A percentile compares a stretch with the other conserved stretches of the same genome.
phyloP scores from a whole-genome alignment of 2,888 invertebrate species.

The Iphiclides podalirius region DNA sequence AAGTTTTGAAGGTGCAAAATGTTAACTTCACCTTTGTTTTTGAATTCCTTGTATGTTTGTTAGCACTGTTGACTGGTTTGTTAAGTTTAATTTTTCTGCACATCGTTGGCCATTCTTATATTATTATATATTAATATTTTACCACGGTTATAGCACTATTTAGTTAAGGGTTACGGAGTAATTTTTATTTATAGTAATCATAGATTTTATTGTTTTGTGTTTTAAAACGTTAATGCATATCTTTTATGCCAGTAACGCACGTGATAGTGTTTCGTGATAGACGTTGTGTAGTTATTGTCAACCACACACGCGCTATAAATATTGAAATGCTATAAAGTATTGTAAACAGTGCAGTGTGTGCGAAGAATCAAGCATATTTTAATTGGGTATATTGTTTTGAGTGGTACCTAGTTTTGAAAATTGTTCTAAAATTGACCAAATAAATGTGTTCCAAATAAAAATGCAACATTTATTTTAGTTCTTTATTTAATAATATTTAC shows the following conservation, averaged over 20 bases:
- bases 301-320: slow-evolving; percentile 40
- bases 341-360: slow-evolving; percentile 38
- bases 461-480: slow-evolving; percentile 30
- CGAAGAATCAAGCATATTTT: slow-evolving; percentile 29
- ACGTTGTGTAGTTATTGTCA: slow-evolving; percentile 41
- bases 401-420: slow-evolving; percentile 69
- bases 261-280: slow-evolving; percentile 75
- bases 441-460: slow-evolving; percentile 78
- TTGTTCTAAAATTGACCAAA: slow-evolving; percentile 76
- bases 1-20: slow-evolving; percentile 29
- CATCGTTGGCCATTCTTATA: slow-evolving; percentile 68
- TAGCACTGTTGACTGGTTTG: slow-evolving; percentile 68
- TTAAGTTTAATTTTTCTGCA: slow-evolving; percentile 58
- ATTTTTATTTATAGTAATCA: slow-evolving; percentile 43
- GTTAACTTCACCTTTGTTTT: slow-evolving; percentile 30
- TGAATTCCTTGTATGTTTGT: slow-evolving; percentile 52
- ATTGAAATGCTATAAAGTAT: slow-evolving; percentile 23
- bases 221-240: slow-evolving; percentile 67
- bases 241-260: slow-evolving; percentile 71
- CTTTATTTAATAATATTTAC: slow-evolving; percentile 44
- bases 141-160: slow-evolving; percentile 57
- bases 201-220: slow-evolving; percentile 49
- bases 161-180: slow-evolving; percentile 68
- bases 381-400: slow-evolving; percentile 54
- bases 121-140: slow-evolving; percentile 50